Base-by-base conservation (phyloP, 2,797 vertebrate genomes). In the Apogon talboti region DNA sequence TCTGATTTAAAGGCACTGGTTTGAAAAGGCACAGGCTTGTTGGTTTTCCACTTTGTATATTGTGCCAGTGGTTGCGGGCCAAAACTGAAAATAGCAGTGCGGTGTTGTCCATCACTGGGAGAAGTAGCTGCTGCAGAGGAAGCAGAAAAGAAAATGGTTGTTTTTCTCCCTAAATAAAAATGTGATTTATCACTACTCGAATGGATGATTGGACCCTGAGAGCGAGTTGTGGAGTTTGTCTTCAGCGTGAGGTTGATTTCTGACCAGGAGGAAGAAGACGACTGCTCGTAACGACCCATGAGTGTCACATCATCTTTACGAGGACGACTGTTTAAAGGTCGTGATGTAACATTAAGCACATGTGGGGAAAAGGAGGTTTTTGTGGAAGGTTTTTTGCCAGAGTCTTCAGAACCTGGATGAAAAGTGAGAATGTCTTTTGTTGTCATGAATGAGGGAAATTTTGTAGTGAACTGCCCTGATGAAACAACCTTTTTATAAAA, bases 81-180 rank as follows among this genome's bases (percentile, higher is more conserved):
- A 82, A 72, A 62, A 69, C 82, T 82, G 74, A 78, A 90, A 89
- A 82, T 84, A 90, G 79, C 50, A 58, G 15, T 54, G 60, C 79
- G 77, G 48, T 53, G 71, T 66, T 71, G 74, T 69, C 74, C 63
- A 55, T 80, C 63, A 50, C 53, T 64, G 37, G 47, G 72, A 42
- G 53, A 67, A 59, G 49, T 66, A 59, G 51, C 37, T 63, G 53
- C 41, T 53, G 65, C 71, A 72, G 74, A 70, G 50, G 61, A 76
- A 54, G 52, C 41, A 15, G 65, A 6, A 2, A 53, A 64, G 40
- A 59, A 42, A 51, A 67, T 15, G 13, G 16, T 24, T 55, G 69
- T 81, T 79, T 65, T 66, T 67, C 37, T 49, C 48, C 47, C 64
- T 59, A 51, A 83, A 85, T 85, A 57, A 67, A 82, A 81, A 64